These are phyloP conservation scores for Neosilurus hyrtlii DNA, from an alignment of 2,797 vertebrate species.

Conservation along the genomic window DNA sequence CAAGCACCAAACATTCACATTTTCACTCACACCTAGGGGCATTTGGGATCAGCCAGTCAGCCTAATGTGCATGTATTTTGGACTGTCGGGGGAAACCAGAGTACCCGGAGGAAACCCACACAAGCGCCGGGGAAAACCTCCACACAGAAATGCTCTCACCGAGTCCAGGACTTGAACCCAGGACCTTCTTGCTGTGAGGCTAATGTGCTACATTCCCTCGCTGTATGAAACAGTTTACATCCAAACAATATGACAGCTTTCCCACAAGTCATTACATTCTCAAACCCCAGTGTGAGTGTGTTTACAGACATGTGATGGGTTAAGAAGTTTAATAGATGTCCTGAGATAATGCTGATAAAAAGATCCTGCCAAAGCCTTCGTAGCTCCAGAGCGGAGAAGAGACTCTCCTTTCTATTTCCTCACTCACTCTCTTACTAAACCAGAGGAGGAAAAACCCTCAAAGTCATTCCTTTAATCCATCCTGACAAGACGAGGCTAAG, in stretches of 20 bases:
- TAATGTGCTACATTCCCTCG: too few species aligned
- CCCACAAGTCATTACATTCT: background rate
- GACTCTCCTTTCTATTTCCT: constrained; percentile 58
- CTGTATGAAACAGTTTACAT: background rate
- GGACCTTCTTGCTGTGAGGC: too few species aligned
- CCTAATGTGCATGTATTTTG: too few species aligned
- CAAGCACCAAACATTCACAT: too few species aligned
- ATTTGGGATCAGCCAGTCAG: too few species aligned
- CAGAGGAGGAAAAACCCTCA: constrained; percentile 72
- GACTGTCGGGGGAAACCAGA: too few species aligned
- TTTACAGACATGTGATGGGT: constrained; percentile 41
- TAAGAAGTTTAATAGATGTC: constrained; percentile 44
- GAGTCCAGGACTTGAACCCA: too few species aligned
- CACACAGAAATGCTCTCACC: too few species aligned
- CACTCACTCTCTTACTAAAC: constrained; percentile 65
- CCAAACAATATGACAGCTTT: background rate
- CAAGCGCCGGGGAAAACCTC: too few species aligned
- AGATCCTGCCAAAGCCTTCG: constrained; percentile 24
- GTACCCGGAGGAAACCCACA: too few species aligned
- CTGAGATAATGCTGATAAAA: constrained; percentile 46
- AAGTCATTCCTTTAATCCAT: constrained; percentile 77
- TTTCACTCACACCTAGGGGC: too few species aligned
- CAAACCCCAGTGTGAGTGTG: constrained; percentile 30
- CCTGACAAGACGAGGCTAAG: constrained; percentile 75
- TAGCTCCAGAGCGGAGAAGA: constrained; percentile 38